Evolutionary conservation across 2,113 vertebrate species (phyloP).

Genomic region (Ibidorhyncha struthersii): DNA sequence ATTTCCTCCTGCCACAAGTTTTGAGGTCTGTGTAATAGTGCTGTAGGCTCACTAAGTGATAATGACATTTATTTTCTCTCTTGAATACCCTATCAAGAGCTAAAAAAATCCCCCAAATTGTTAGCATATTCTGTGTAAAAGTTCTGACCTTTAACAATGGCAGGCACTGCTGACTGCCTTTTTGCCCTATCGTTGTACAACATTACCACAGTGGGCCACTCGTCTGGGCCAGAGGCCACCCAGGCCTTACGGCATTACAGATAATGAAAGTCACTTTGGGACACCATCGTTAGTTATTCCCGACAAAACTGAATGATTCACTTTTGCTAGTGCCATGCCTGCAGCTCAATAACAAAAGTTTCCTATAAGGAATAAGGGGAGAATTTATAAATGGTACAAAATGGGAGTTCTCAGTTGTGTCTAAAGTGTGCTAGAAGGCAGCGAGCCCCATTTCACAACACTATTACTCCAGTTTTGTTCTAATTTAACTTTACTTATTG

Average conservation of each 20-base stretch:
- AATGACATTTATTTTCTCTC: neutral
- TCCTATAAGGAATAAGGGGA: neutral
- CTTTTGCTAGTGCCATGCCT: neutral
- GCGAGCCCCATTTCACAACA: neutral
- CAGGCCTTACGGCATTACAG: neutral
- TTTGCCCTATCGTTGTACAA: neutral
- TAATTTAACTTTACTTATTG: neutral
- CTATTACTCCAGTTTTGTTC: neutral
- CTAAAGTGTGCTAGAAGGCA: conserved; percentile 9
- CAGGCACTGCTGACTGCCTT: neutral
- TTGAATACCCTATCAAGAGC: neutral
- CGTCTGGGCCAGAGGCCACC: neutral
- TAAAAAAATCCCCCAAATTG: neutral
- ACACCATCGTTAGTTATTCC: neutral
- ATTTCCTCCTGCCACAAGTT: neutral
- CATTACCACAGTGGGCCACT: neutral
- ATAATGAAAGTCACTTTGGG: neutral
- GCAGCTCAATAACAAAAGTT: neutral
- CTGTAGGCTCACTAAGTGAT: neutral
- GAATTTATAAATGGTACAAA: neutral
- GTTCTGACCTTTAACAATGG: neutral
- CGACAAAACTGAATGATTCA: neutral
- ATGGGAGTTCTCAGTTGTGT: neutral
- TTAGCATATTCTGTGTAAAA: neutral
- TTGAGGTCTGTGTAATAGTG: neutral